Evolutionary conservation across 1,140 invertebrate genomes (phyloP).

Genomic region (Zaprionus vittiger): DNA sequence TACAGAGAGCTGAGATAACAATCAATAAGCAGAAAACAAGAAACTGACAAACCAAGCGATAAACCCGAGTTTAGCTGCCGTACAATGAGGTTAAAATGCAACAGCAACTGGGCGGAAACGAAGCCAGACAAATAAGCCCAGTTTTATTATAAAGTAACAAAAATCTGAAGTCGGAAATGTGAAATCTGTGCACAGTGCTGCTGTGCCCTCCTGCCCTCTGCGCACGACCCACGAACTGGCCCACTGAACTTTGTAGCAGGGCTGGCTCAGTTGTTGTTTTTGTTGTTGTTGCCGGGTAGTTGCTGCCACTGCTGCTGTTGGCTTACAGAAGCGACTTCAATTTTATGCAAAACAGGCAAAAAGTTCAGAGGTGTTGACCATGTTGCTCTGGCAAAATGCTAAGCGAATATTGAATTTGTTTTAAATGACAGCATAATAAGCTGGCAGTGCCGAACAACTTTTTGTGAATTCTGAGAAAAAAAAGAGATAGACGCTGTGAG

Average conservation of each 20-base stretch:
- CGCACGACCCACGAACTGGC: neutral
- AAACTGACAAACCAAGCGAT: slow-evolving; percentile 39
- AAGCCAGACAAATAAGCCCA: slow-evolving; percentile 66
- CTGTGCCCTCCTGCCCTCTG: slow-evolving; percentile 1
- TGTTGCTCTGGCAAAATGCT: slow-evolving; percentile 53
- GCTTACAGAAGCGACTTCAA: slow-evolving; percentile 38
- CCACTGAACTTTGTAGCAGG: slow-evolving; percentile 48
- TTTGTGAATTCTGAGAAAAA: neutral
- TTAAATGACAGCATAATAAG: slow-evolving; percentile 78
- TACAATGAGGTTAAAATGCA: slow-evolving; percentile 52
- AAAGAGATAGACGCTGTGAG: neutral
- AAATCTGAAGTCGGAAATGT: slow-evolving; percentile 61
- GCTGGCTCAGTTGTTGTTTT: slow-evolving; percentile 43
- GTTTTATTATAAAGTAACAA: slow-evolving; percentile 80
- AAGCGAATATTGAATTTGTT: slow-evolving; percentile 77
- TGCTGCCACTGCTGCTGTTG: slow-evolving; percentile 17
- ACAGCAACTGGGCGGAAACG: slow-evolving; percentile 24
- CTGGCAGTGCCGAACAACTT: slow-evolving; percentile 33
- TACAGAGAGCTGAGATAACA: slow-evolving; percentile 32
- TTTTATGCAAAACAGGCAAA: slow-evolving; percentile 65
- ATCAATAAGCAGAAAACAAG: slow-evolving; percentile 44
- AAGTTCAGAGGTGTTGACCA: slow-evolving; percentile 79
- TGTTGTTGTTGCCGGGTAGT: slow-evolving; percentile 23
- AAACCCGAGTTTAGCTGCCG: slow-evolving; percentile 34
- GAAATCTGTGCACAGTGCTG: slow-evolving; percentile 43